These are phyloP conservation scores for Danio aesculapii DNA, from an alignment of 2,797 vertebrate species.

Conservation along the genomic window DNA sequence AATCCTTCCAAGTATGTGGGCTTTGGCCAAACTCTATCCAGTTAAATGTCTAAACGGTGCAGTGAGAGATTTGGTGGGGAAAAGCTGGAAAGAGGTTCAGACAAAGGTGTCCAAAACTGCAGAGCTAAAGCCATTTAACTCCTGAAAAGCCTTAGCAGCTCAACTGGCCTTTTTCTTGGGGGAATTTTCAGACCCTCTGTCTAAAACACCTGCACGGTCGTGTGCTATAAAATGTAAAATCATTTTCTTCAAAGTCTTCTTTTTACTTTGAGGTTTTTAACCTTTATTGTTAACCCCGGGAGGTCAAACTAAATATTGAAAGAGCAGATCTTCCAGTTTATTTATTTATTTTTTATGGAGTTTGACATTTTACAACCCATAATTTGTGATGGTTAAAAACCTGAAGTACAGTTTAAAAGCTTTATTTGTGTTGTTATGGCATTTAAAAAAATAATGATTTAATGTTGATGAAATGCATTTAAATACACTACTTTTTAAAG, in stretches of 20 bases:
- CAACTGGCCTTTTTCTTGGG: conserved; percentile 5
- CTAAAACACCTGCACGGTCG: not conserved
- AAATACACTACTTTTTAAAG: too few relatives aligned
- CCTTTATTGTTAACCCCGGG: not conserved
- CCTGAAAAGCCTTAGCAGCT: conserved; percentile 18
- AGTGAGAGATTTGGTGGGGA: conserved; percentile 12
- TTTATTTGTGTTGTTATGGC: too few relatives aligned
- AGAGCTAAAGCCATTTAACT: conserved; percentile 36
- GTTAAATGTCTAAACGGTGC: conserved; percentile 36
- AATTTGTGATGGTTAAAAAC: too few relatives aligned
- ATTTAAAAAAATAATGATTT: too few relatives aligned
- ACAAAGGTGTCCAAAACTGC: conserved; percentile 32
- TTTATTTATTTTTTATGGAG: too few relatives aligned
- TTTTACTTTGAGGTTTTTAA: not conserved
- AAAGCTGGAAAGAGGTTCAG: conserved; percentile 31
- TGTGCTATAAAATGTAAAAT: not conserved
- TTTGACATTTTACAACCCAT: too few relatives aligned
- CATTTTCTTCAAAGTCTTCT: not conserved
- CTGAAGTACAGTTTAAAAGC: too few relatives aligned
- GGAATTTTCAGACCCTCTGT: not conserved
- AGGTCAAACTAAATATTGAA: too few relatives aligned
- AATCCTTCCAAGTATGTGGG: conserved; percentile 27
- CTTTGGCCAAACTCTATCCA: conserved; percentile 31
- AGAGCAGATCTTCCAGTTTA: too few relatives aligned
- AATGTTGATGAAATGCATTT: too few relatives aligned